phyloP scores from a whole-genome alignment of 2,888 invertebrate genomes.

The Dryobota labecula region DNA sequence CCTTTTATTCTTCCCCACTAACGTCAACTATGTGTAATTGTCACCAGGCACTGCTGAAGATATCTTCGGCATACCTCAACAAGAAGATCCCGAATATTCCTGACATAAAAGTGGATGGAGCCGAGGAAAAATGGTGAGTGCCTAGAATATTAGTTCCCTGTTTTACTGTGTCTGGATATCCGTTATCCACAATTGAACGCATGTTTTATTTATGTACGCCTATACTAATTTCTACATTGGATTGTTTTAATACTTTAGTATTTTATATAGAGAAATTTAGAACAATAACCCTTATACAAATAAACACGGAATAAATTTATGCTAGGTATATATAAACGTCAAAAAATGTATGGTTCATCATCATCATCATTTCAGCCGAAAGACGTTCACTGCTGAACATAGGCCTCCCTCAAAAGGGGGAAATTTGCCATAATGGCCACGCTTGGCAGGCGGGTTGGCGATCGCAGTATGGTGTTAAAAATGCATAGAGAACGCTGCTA shows the following conservation, averaged over 20 bases:
- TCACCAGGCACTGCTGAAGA: slow-evolving; percentile 95
- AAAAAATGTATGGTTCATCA: too few species aligned
- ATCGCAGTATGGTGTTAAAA: too few species aligned
- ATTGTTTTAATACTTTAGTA: not conserved
- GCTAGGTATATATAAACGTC: too few species aligned
- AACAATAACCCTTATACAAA: not conserved
- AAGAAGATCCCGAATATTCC: slow-evolving; percentile 98
- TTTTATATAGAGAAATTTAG: not conserved
- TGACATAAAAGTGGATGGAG: slow-evolving; percentile 96
- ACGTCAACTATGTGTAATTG: slow-evolving; percentile 48
- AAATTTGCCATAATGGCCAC: too few species aligned
- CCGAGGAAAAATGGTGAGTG: slow-evolving; percentile 96
- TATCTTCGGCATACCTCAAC: slow-evolving; percentile 97
- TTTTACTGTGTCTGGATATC: not conserved
- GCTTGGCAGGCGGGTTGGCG: too few species aligned
- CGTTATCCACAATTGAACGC: not conserved
- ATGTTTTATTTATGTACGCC: not conserved
- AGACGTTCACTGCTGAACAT: too few species aligned
- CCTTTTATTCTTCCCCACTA: not conserved
- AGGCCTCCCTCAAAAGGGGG: too few species aligned
- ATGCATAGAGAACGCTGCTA: too few species aligned
- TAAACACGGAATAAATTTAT: too few species aligned
- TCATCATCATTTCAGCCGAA: too few species aligned
- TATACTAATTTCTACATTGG: not conserved
- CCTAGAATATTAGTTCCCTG: not conserved